Percentiles rank a stretch among this genome's conserved stretches.
Evolutionary conservation across 2,113 vertebrate species (phyloP).

Genomic region (Ciconia boyciana): DNA sequence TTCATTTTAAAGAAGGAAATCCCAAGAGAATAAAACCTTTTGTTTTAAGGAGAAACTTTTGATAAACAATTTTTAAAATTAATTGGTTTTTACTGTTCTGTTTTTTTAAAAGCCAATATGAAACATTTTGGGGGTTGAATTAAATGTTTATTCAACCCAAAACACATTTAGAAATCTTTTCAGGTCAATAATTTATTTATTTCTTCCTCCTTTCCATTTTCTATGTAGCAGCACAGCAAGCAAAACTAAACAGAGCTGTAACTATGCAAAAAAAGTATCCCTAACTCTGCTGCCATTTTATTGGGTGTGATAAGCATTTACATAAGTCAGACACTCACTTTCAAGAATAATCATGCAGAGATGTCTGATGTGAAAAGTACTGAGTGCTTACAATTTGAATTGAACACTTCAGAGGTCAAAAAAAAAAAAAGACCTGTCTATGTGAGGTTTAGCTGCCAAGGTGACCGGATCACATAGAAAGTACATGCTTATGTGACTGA

Average conservation of each 20-base stretch:
- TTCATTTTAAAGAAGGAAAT: constrained; percentile 14
- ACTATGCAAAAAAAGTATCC: background rate
- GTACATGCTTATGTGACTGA: background rate
- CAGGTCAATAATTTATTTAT: background rate
- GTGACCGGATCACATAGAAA: background rate
- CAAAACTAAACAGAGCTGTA: constrained; percentile 6
- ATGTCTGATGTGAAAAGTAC: background rate
- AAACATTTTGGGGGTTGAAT: background rate
- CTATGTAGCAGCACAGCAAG: background rate
- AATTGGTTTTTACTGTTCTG: background rate
- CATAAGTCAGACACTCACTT: background rate
- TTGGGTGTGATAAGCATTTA: background rate
- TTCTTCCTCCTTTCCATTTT: background rate
- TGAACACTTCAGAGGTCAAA: background rate
- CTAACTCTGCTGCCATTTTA: background rate
- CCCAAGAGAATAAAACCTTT: background rate
- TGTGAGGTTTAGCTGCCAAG: background rate
- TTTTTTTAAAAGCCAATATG: background rate
- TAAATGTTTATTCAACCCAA: background rate
- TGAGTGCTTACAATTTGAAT: background rate
- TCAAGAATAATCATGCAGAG: background rate
- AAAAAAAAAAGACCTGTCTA: background rate
- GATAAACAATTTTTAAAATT: background rate
- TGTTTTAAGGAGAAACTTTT: background rate
- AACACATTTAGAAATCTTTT: background rate